Base-by-base conservation (phyloP, 2,888 invertebrate genomes). In the Spatulosminthurus flaviceps region DNA sequence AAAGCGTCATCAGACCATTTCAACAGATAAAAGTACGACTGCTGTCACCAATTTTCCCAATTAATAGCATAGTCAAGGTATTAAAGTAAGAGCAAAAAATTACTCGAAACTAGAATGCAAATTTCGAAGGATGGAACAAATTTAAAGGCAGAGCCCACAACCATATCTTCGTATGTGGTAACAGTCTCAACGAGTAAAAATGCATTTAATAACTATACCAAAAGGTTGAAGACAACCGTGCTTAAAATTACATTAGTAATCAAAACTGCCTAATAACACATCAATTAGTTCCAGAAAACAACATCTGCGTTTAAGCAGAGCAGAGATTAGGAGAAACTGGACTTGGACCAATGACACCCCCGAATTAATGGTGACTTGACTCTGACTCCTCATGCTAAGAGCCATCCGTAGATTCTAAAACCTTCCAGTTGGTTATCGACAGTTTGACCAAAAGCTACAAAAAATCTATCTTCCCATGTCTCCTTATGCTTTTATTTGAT, bases 321-420 rank as follows among this genome's bases (percentile, higher is more conserved):
- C 34, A 34, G 34, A 51, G 51, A 51, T 51, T 51, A 51, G n/a
- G n/a, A 51, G 51, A 16, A 51, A 51, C 51, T 51, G 51, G 51
- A 51, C 51, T 51, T 5, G 51, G 51, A 19, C 51, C 7, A 51
- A n/a, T 51, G 51, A 51, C 51, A 51, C 51, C 51, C 51, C 51
- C 51, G 51, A 51, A 51, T 51, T 51, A 51, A n/a, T 51, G n/a
- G 51, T 16, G 5, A 5, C 51, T 51, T 51, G 19, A 19, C 51
- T 34, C 5, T 11, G 16, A 51, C 16, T 11, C 13, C 16, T 5
- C 16, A 51, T 19, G 34, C 9, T 7, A 34, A 7, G 34, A 7
- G 34, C 34, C 34, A 34, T 34, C 5, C 4, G 51, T 1, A 51
- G 16, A 5, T 16, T 51, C 51, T 19, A 9, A 13, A 11, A 19